Evolutionary conservation across 2,113 vertebrate species (phyloP).

Genomic region (Colossoma macropomum): DNA sequence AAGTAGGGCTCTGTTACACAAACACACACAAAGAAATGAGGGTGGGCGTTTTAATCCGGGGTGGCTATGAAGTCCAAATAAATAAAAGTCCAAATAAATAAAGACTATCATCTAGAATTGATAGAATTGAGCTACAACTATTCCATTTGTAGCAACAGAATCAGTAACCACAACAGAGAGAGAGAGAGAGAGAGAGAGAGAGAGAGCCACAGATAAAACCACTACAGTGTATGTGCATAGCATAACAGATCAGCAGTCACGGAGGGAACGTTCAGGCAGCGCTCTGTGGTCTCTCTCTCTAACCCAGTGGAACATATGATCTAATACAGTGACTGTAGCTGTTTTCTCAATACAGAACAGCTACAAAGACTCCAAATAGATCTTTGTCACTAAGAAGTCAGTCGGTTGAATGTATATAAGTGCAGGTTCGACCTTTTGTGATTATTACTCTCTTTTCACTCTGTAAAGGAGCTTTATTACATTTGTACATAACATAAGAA

Average conservation of each 20-base stretch:
- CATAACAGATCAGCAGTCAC: background rate
- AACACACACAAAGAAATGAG: no score
- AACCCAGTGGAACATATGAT: background rate
- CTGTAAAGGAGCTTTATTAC: no score
- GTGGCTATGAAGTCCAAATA: conserved; percentile 13
- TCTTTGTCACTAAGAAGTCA: background rate
- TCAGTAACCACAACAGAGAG: conserved; percentile 28
- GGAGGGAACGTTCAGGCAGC: background rate
- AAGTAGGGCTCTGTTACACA: conserved; percentile 89
- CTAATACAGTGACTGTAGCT: background rate
- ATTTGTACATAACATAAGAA: no score
- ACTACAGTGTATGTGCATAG: background rate
- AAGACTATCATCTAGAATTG: conserved; percentile 22
- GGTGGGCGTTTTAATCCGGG: background rate
- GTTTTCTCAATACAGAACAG: background rate
- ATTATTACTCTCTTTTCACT: no score
- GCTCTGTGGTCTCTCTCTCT: background rate
- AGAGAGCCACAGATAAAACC: background rate
- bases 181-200: background rate
- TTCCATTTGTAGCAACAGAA: conserved; percentile 53
- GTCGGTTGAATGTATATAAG: no score
- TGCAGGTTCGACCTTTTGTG: no score
- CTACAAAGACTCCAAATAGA: background rate
- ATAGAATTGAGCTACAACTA: conserved; percentile 20
- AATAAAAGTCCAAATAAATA: conserved; percentile 20